Base-by-base conservation (phyloP, 2,888 invertebrate genomes). In the Eupithecia exiguata region DNA sequence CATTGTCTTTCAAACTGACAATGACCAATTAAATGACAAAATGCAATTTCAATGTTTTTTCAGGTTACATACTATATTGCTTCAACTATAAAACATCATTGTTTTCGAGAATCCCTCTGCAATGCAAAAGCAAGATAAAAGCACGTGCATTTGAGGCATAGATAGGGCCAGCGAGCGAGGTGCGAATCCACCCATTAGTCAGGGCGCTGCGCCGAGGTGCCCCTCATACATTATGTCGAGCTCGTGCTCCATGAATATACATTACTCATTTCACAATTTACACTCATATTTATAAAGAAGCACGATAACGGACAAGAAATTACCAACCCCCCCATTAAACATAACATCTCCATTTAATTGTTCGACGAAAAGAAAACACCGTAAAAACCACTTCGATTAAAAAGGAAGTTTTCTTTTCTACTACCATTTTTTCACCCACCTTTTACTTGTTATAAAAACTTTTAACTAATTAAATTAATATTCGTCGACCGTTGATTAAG, bases 381-480 rank as follows among this genome's bases (percentile, higher is more conserved):
- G 80, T 82, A 81, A 79, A 58, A 65, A 38, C 63, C 63, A 63
- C 38, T 85, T 83, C 80, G 83, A 84, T 87, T 84, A 80, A 82
- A 84, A 86, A 84, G 75, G 74, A 85, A 87, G 82, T 87, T 88
- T 84, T 80, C 81, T 66, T 66, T 43, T 87, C 84, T 82, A 82
- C 80, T 75, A 78, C 78, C 77, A 76, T 53, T 90, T 89, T 89
- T 89, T 86, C 81, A 86, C 80, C 84, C 84, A 88, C 88, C 87
- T 89, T 90, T 89, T 87, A 88, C 88, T 88, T 86, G 89, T 89
- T 89, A 86, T 85, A 88, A 89, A 91, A 91, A 89, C 88, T 91
- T 91, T 89, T 88, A 86, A 88, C 87, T 91, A 92, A 91, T 92
- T 90, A 90, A 90, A 91, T 91, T 91, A 91, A 90, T 91, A 91